phyloP scores from a whole-genome alignment of 2,113 vertebrate species.

The Oceanodroma tethys region DNA sequence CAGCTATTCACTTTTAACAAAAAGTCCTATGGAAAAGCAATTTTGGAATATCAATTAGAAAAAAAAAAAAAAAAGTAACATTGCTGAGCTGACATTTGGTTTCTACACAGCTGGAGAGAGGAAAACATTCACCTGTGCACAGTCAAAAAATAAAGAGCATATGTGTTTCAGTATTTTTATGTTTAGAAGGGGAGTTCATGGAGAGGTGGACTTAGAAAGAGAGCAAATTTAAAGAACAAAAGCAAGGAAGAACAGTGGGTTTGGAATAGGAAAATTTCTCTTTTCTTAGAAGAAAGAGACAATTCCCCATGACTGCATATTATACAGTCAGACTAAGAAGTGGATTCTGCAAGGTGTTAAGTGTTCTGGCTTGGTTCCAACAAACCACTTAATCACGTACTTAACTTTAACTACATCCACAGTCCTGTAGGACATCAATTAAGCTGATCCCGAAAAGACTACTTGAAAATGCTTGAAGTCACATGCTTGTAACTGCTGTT shows the following conservation, averaged over 20 bases:
- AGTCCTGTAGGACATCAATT: not conserved
- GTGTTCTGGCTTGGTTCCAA: constrained; percentile 11
- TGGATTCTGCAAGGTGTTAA: constrained; percentile 24
- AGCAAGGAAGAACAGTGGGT: not conserved
- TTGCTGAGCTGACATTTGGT: not conserved
- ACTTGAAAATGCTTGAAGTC: not conserved
- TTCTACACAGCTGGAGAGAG: not conserved
- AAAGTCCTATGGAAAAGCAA: not conserved
- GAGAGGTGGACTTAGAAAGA: not conserved
- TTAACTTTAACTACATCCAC: constrained; percentile 37
- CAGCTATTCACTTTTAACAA: not conserved
- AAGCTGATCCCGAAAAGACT: not conserved
- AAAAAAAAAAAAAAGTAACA: not conserved
- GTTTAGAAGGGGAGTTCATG: not conserved
- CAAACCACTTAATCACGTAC: constrained; percentile 42
- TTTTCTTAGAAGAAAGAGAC: not conserved
- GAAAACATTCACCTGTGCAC: not conserved
- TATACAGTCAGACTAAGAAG: not conserved
- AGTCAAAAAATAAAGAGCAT: not conserved
- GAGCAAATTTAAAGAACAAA: not conserved
- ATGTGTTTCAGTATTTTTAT: not conserved
- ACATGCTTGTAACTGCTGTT: not conserved
- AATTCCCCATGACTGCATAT: not conserved
- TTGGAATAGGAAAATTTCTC: not conserved
- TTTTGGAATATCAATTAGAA: not conserved